A percentile compares a stretch with the other conserved stretches of the same genome.
Conservation (phyloP, 2,797 vertebrate species). For the Danio choprae region DNA sequence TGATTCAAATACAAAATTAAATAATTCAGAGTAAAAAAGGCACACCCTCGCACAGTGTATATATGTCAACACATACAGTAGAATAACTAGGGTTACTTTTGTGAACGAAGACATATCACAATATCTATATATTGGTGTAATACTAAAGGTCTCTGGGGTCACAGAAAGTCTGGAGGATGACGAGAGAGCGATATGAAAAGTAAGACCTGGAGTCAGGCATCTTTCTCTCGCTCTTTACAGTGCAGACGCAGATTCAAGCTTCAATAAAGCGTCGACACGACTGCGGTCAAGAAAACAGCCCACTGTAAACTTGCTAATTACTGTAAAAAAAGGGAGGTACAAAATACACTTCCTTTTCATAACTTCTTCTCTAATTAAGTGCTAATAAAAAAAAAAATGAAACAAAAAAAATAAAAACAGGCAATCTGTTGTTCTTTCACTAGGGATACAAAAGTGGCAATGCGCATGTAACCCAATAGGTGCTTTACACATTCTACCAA, state of each 20-base stretch:
- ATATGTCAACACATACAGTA: conserved; percentile 74
- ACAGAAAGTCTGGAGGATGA: conserved; percentile 46
- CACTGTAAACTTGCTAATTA: conserved; percentile 56
- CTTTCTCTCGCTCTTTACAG: conserved; percentile 50
- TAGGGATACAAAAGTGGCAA: conserved; percentile 53
- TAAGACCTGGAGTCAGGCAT: conserved; percentile 52
- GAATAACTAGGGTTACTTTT: conserved; percentile 54
- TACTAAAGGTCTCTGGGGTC: conserved; percentile 60
- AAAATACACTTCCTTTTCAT: conserved; percentile 56
- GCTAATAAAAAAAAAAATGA: not conserved
- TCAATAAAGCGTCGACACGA: conserved; percentile 51
- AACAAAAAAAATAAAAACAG: conserved; percentile 35
- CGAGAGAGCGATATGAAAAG: conserved; percentile 26
- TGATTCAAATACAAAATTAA: conserved; percentile 84
- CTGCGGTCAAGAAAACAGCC: conserved; percentile 50
- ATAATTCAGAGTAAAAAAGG: conserved; percentile 83
- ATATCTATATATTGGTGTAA: conserved; percentile 59
- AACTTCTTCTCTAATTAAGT: conserved; percentile 43
- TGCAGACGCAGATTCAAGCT: conserved; percentile 55
- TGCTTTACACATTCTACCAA: conserved; percentile 42
- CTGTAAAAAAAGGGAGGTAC: conserved; percentile 58
- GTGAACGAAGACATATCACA: conserved; percentile 46
- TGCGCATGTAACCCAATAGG: conserved; percentile 35
- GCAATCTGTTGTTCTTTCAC: conserved; percentile 43
- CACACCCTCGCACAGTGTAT: conserved; percentile 97